A percentile compares a stretch with the other conserved stretches of the same genome.
Conservation (phyloP, 2,888 invertebrate species). For the Caenorhabditis sp. region DNA sequence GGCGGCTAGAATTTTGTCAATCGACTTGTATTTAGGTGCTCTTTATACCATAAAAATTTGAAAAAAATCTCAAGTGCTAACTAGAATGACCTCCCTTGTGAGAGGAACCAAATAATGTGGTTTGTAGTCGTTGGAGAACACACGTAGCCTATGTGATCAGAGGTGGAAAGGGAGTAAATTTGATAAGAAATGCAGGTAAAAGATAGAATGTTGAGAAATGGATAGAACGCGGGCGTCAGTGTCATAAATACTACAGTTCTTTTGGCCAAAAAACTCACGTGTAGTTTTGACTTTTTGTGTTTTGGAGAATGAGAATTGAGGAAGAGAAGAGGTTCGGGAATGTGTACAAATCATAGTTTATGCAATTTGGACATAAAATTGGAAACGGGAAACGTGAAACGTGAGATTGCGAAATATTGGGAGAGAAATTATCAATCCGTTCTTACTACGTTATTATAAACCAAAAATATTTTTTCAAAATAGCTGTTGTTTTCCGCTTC, state of each 20-base stretch:
- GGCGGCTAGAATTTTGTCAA: too few relatives aligned
- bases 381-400: too few relatives aligned
- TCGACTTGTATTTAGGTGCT: too few relatives aligned
- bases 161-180: constrained; percentile 18
- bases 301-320: background rate
- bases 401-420: too few relatives aligned
- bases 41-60: too few relatives aligned
- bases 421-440: too few relatives aligned
- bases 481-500: too few relatives aligned
- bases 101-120: constrained; percentile 37
- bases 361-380: background rate
- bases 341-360: background rate
- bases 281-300: background rate
- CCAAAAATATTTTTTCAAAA: too few relatives aligned
- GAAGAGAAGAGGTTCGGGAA: background rate
- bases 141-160: constrained; percentile 52
- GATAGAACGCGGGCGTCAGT: background rate
- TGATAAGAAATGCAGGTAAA: constrained; percentile 31
- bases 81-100: too few relatives aligned
- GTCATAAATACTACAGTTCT: constrained; percentile 12
- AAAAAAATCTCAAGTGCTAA: too few relatives aligned
- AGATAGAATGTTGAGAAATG: background rate
- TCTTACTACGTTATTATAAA: too few relatives aligned
- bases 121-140: constrained; percentile 54
- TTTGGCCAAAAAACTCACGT: background rate